Evolutionary conservation across 2,797 vertebrate species (phyloP).

Genomic region (Melanotaenia maccullochi): DNA sequence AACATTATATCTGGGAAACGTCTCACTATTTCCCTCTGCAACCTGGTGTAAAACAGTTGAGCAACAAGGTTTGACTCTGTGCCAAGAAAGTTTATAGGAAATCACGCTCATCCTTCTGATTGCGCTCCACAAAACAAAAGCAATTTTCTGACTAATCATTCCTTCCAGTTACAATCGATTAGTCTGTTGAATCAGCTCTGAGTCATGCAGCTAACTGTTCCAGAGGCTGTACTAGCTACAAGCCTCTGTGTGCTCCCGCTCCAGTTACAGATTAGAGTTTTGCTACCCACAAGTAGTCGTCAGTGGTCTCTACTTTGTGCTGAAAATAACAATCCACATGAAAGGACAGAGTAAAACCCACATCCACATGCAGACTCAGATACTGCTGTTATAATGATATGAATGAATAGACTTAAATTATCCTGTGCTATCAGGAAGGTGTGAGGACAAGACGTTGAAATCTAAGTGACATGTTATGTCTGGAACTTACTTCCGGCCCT

Average conservation of each 20-base stretch:
- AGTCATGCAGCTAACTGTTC: conserved; percentile 34
- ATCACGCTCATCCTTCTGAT: not conserved
- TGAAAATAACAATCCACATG: conserved; percentile 5
- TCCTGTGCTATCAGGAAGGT: not conserved
- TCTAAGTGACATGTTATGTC: not conserved
- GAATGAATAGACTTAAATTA: conserved; percentile 26
- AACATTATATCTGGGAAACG: no score
- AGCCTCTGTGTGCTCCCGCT: not conserved
- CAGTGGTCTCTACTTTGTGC: not conserved
- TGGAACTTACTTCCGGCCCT: conserved; percentile 67
- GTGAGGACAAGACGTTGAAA: conserved; percentile 9
- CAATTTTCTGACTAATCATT: conserved; percentile 12
- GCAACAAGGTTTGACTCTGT: conserved; percentile 7
- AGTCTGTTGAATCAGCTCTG: conserved; percentile 23
- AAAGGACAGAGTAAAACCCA: conserved; percentile 2
- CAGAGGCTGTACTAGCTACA: not conserved
- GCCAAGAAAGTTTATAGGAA: conserved; percentile 20
- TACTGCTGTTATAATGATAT: not conserved
- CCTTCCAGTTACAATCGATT: conserved; percentile 5
- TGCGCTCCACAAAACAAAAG: not conserved
- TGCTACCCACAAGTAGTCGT: not conserved
- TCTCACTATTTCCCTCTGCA: not conserved
- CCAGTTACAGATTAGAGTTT: not conserved
- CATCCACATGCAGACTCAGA: not conserved
- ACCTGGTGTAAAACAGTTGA: conserved; percentile 7